Percentiles rank a stretch among this genome's conserved stretches.
Conservation (phyloP, 1,140 invertebrate species). For the Lucilia cuprina region DNA sequence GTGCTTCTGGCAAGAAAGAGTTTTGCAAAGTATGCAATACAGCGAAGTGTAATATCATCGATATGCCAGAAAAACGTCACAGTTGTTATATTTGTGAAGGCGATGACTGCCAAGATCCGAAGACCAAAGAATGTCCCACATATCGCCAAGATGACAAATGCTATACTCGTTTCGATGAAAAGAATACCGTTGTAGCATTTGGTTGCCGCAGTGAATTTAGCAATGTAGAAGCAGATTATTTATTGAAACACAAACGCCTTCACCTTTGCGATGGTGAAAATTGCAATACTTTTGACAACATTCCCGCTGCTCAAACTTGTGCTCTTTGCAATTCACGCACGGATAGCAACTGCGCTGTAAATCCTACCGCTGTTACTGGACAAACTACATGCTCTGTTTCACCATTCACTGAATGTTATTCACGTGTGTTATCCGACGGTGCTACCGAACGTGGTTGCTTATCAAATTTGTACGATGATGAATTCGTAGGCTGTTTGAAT, state of each 20-base stretch:
- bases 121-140: slow-evolving; percentile 42
- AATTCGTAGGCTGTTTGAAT: slow-evolving; percentile 53
- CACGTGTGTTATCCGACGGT: slow-evolving; percentile 48
- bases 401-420: slow-evolving; percentile 53
- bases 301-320: slow-evolving; percentile 46
- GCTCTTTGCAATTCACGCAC: slow-evolving; percentile 53
- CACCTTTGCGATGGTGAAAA: slow-evolving; percentile 44
- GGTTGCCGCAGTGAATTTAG: slow-evolving; percentile 51
- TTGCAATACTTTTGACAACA: slow-evolving; percentile 49
- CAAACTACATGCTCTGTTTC: slow-evolving; percentile 39
- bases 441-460: slow-evolving; percentile 55
- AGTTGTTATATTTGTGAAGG: slow-evolving; percentile 51
- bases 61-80: slow-evolving; percentile 45
- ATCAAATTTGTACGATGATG: slow-evolving; percentile 52
- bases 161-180: slow-evolving; percentile 51
- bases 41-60: slow-evolving; percentile 47
- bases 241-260: slow-evolving; percentile 46
- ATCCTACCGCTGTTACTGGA: slow-evolving; percentile 41
- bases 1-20: slow-evolving; percentile 40
- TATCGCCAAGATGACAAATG: slow-evolving; percentile 51
- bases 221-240: slow-evolving; percentile 44
- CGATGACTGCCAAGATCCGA: slow-evolving; percentile 47
- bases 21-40: slow-evolving; percentile 45
- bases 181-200: slow-evolving; percentile 39
- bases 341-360: slow-evolving; percentile 48